Conservation (phyloP, 2,888 invertebrate genomes). For the Matsumyia berberina region DNA sequence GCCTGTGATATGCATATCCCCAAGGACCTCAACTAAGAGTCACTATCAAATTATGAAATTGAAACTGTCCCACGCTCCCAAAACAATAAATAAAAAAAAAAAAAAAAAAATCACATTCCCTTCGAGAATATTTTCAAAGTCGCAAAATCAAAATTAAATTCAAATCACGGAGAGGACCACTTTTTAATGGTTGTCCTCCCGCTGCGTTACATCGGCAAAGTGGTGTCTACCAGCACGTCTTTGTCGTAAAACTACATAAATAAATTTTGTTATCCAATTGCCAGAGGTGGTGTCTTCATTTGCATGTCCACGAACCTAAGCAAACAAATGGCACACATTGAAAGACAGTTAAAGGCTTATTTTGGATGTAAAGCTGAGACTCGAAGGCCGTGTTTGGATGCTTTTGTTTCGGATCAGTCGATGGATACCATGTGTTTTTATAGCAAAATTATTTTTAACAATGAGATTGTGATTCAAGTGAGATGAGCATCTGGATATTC, state of each 20-base stretch:
- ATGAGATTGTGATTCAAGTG: not conserved
- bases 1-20: not conserved
- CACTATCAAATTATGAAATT: not conserved
- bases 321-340: no score
- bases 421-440: not conserved
- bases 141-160: slow-evolving; percentile 25
- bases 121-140: not conserved
- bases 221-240: slow-evolving; percentile 36
- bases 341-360: no score
- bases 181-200: slow-evolving; percentile 15
- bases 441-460: not conserved
- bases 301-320: no score
- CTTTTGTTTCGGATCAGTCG: no score
- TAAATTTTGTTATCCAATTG: slow-evolving; percentile 3
- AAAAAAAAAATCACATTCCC: no score
- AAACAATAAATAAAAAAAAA: not conserved
- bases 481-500: no score
- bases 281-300: not conserved
- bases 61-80: not conserved
- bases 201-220: slow-evolving; percentile 15
- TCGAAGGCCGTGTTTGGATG: no score
- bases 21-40: not conserved
- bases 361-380: no score
- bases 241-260: slow-evolving; percentile 31
- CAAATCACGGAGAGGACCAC: slow-evolving; percentile 23